A percentile compares a stretch with the other conserved stretches of the same genome.
Evolutionary conservation across 2,888 invertebrate genomes (phyloP).

Genomic region (Cephalotes varians): DNA sequence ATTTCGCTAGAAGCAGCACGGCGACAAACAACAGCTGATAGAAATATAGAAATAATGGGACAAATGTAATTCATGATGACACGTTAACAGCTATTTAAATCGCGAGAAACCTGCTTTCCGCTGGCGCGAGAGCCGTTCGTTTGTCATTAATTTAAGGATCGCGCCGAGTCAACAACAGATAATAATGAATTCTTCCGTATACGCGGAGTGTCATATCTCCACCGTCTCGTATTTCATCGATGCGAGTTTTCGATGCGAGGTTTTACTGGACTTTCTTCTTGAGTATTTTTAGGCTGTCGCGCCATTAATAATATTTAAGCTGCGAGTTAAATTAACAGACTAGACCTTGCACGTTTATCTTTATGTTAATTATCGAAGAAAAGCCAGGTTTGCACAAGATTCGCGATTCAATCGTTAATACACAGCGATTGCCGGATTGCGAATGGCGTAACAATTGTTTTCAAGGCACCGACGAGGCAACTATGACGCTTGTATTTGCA

Average conservation of each 20-base stretch:
- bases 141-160: constrained; percentile 2
- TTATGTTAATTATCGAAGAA: constrained; percentile 8
- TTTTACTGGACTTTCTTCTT: background rate
- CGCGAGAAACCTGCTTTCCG: background rate
- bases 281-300: background rate
- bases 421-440: background rate
- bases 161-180: background rate
- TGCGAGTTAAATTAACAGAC: background rate
- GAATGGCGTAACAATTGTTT: constrained; percentile 32
- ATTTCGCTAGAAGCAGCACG: background rate
- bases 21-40: background rate
- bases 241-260: background rate
- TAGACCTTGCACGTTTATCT: background rate
- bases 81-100: background rate
- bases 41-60: too few relatives aligned
- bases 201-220: background rate
- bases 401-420: background rate
- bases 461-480: constrained; percentile 10
- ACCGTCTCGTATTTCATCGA: background rate
- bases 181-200: constrained; percentile 13
- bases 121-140: background rate
- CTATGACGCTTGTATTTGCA: constrained; percentile 5
- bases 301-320: background rate
- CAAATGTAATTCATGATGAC: background rate
- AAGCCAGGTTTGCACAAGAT: background rate